Evolutionary conservation across 2,797 vertebrate genomes (phyloP), one percentile per base, ranked within the genome.

Genomic region (Prionace glauca): DNA sequence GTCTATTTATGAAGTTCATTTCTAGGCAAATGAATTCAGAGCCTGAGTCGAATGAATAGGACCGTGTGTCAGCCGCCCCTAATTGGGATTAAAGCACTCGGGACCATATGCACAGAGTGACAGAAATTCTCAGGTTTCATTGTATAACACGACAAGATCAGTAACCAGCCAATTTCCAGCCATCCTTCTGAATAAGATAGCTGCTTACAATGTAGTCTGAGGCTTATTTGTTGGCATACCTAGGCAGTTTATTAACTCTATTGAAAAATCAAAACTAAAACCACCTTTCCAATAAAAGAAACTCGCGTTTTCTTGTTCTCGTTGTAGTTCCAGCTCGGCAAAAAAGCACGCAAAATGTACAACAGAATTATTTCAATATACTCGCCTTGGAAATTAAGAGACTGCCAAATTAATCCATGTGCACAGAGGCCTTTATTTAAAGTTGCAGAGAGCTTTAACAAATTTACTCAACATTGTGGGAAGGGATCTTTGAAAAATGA

Each of bases 41-140:
- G 97, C 97, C 97, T 97, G 97, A 97, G 97, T 97, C 96, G 97
- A 96, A 97, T 99, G 98, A 99, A 99, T 99, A 96, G 99, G 98
- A 98, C 98, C 98, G 98, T 98, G 99, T 99, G 99, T 99, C 99
- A 99, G 98, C 98, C 99, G 99, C 98, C 98, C 98, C 99, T 99
- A 99, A 99, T 99, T 99, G 99, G 98, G 98, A 99, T 99, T 99
- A 99, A 99, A 99, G 98, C 98, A 99, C 98, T 98, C 98, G 98
- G 97, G 98, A 98, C 98, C 98, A 99, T 98, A 98, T 98, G 98
- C 98, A 98, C 98, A 98, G 98, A 98, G 98, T 98, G 98, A 98
- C 98, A 98, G 98, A 98, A 98, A 98, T 98, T 98, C 98, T 98
- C 98, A 98, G 98, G 97, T 98, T 98, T 98, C 98, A 98, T 98